Evolutionary conservation across 1,140 invertebrate species (phyloP).

Genomic region (Acromyrmex echinatior): DNA sequence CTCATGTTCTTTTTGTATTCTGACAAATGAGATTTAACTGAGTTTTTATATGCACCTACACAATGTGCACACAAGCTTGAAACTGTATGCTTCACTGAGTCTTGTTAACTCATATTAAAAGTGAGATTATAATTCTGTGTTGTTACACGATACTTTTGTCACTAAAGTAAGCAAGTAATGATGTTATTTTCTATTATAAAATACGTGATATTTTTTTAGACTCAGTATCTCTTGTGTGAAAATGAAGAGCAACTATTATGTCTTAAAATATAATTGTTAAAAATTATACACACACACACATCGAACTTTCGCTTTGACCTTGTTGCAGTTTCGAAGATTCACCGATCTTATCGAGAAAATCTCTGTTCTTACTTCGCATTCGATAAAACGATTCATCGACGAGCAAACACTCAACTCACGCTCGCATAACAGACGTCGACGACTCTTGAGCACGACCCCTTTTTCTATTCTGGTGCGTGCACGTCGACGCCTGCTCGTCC

Average conservation of each 20-base stretch:
- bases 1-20: too few species aligned
- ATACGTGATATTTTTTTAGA: too few species aligned
- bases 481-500: conserved; percentile 50
- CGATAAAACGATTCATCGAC: conserved; percentile 68
- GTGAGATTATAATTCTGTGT: too few species aligned
- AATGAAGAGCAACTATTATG: neutral
- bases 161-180: too few species aligned
- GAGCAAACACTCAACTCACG: conserved; percentile 65
- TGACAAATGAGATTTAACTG: too few species aligned
- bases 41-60: too few species aligned
- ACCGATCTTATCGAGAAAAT: neutral
- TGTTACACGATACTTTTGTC: too few species aligned
- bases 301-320: neutral
- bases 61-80: too few species aligned
- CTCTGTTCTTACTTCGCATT: neutral
- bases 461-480: conserved; percentile 62
- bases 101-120: too few species aligned
- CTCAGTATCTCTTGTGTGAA: too few species aligned
- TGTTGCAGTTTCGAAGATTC: neutral
- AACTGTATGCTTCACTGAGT: too few species aligned
- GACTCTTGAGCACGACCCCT: conserved; percentile 71
- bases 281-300: neutral
- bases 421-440: conserved; percentile 59
- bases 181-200: too few species aligned
- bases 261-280: neutral